A percentile compares a stretch with the other conserved stretches of the same genome.
Evolutionary conservation across 2,797 vertebrate species (phyloP).

Genomic region (Falco peregrinus): DNA sequence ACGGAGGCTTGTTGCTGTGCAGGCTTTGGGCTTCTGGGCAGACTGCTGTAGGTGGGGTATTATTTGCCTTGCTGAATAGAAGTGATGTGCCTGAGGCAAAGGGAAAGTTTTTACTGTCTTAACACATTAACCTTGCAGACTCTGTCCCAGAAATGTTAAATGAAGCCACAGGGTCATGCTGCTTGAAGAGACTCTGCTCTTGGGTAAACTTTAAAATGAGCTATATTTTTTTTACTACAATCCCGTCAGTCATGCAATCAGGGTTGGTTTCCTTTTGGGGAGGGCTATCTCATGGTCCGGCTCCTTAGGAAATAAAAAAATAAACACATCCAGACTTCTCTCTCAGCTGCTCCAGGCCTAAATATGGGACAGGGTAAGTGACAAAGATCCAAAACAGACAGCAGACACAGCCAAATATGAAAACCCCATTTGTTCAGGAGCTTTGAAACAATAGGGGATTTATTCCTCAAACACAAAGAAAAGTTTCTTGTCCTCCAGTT

Average conservation of each 20-base stretch:
- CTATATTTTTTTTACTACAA: neutral
- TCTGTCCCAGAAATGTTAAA: constrained; percentile 46
- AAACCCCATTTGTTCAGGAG: constrained; percentile 6
- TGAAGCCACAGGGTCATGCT: neutral
- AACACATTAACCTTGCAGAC: constrained; percentile 51
- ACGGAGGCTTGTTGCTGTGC: constrained; percentile 68
- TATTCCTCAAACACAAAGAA: neutral
- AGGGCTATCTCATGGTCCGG: fast-evolving
- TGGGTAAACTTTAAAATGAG: constrained; percentile 17
- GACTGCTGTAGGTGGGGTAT: constrained; percentile 52
- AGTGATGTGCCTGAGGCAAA: constrained; percentile 58
- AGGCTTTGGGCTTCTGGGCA: constrained; percentile 61
- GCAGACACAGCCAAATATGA: neutral
- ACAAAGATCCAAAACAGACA: constrained; percentile 14
- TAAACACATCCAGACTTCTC: constrained; percentile 22
- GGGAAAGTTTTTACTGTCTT: constrained; percentile 59
- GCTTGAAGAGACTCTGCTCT: neutral
- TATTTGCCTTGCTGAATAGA: constrained; percentile 69
- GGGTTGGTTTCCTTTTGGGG: neutral
- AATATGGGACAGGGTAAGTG: neutral
- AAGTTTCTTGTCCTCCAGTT: neutral
- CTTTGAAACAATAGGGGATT: neutral
- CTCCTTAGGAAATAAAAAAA: constrained; percentile 26
- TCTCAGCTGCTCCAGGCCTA: neutral
- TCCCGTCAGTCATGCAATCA: neutral